A percentile compares a stretch with the other conserved stretches of the same genome.
Conservation (phyloP, 2,888 invertebrate species). For the Diadegma fenestrale region DNA sequence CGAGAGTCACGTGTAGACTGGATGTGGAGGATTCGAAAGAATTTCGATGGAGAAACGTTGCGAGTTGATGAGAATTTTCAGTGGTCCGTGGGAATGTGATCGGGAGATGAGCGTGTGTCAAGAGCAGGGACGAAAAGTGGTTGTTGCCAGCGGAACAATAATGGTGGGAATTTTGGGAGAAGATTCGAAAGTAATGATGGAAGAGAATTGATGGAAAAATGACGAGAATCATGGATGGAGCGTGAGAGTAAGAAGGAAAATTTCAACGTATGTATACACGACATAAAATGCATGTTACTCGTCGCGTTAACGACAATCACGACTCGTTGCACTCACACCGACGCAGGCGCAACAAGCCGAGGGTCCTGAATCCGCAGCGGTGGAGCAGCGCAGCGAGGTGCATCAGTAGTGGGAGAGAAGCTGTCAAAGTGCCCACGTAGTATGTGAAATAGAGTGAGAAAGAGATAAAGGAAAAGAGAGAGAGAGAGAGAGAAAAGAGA, state of each 20-base stretch:
- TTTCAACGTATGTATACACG: slow-evolving; percentile 19
- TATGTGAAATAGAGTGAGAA: neutral
- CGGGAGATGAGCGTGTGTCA: neutral
- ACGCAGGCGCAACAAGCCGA: slow-evolving; percentile 55
- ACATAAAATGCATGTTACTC: slow-evolving; percentile 41
- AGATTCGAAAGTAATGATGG: neutral
- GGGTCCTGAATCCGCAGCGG: slow-evolving; percentile 42
- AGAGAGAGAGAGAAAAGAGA: neutral
- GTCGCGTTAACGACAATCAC: slow-evolving; percentile 32
- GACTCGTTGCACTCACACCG: slow-evolving; percentile 41
- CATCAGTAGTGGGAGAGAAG: slow-evolving; percentile 34
- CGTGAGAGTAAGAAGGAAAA: slow-evolving; percentile 7
- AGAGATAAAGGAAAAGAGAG: neutral
- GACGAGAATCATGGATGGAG: neutral
- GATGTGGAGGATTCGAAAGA: neutral
- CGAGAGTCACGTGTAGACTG: neutral
- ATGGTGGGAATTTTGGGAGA: neutral
- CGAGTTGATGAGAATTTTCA: neutral
- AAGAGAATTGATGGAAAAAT: neutral
- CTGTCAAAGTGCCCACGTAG: slow-evolving; percentile 10
- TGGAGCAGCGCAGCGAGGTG: slow-evolving; percentile 9
- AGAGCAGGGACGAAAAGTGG: neutral
- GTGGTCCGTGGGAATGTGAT: slow-evolving; percentile 2
- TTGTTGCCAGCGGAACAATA: neutral
- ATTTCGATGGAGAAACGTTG: neutral